Conservation (phyloP, 2,113 vertebrate species). For the Trematocara stigmaticum region DNA sequence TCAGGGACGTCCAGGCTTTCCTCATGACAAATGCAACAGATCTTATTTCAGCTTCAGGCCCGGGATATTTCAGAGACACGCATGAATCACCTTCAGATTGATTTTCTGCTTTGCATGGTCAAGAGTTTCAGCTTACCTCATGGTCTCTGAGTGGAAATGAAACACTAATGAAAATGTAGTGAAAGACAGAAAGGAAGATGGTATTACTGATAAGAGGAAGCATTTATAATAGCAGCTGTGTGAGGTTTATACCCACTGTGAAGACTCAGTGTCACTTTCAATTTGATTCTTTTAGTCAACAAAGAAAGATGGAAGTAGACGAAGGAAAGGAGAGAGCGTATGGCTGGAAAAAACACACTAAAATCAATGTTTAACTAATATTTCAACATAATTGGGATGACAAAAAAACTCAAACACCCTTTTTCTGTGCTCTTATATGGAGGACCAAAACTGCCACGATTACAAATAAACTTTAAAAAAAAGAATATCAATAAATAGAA, state of each 20-base stretch:
- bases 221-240: background rate
- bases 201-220: background rate
- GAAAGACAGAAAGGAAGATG: background rate
- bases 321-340: background rate
- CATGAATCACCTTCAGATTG: background rate
- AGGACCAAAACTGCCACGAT: background rate
- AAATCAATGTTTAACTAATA: background rate
- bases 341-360: background rate
- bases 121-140: background rate
- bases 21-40: constrained; percentile 43
- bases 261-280: background rate
- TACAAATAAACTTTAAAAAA: background rate
- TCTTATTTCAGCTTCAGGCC: constrained; percentile 35
- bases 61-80: background rate
- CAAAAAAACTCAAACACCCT: background rate
- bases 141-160: background rate
- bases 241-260: background rate
- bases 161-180: background rate
- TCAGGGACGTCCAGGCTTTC: constrained; percentile 46
- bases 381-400: background rate
- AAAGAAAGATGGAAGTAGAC: background rate
- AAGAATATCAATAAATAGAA: background rate
- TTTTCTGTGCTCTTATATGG: fast-evolving
- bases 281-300: background rate
- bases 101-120: background rate